These are phyloP conservation scores for Neomicropteryx cornuta DNA, from an alignment of 1,140 invertebrate genomes.

Conservation along the genomic window DNA sequence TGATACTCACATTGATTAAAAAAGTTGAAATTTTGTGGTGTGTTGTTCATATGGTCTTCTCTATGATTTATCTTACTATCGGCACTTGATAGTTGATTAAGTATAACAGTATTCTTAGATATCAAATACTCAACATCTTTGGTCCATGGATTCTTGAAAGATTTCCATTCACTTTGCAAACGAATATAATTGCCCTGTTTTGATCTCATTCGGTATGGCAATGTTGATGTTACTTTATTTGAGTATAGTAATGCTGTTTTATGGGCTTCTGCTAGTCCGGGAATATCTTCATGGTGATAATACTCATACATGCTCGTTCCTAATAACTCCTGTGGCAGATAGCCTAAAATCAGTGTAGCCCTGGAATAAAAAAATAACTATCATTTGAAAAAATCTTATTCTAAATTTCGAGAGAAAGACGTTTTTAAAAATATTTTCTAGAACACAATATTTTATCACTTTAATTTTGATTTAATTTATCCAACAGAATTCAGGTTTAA, in stretches of 20 bases:
- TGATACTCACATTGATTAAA: slow-evolving; percentile 42
- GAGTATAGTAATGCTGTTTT: slow-evolving; percentile 64
- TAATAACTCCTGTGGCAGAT: slow-evolving; percentile 83
- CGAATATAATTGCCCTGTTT: slow-evolving; percentile 64
- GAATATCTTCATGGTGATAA: slow-evolving; percentile 76
- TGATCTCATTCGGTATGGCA: slow-evolving; percentile 66
- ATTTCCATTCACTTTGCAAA: slow-evolving; percentile 74
- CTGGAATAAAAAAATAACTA: slow-evolving; percentile 40
- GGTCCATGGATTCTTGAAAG: slow-evolving; percentile 82
- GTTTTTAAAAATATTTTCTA: too few relatives aligned
- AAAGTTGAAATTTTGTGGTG: slow-evolving; percentile 46
- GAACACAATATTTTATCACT: too few relatives aligned
- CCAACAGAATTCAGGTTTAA: too few relatives aligned
- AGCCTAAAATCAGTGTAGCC: slow-evolving; percentile 78
- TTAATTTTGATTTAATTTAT: too few relatives aligned
- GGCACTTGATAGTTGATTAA: too few relatives aligned
- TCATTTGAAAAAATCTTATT: too few relatives aligned
- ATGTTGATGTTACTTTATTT: too few relatives aligned
- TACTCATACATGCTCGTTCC: slow-evolving; percentile 92
- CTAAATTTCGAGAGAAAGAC: too few relatives aligned
- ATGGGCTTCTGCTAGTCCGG: slow-evolving; percentile 70
- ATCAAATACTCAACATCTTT: slow-evolving; percentile 84
- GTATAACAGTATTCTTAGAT: slow-evolving; percentile 71
- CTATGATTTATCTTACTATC: too few relatives aligned
- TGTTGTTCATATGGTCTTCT: too few relatives aligned